Evolutionary conservation across 2,888 invertebrate species (phyloP), one percentile per base, ranked within the genome.

Genomic region (Clusia tigrina): DNA sequence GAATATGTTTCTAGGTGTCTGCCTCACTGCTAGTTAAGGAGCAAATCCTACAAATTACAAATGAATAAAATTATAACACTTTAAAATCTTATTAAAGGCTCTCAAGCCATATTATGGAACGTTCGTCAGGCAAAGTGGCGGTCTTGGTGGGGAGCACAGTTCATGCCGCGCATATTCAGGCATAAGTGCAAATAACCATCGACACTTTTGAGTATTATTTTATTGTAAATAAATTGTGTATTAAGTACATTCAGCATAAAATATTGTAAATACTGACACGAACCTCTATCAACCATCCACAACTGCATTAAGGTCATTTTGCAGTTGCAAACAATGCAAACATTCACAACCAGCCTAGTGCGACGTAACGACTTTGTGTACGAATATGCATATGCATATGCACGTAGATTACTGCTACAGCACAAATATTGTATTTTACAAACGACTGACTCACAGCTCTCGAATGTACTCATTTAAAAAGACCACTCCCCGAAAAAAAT

Each of bases 401-500:
- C 37, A 56, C 18, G 15, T 37, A 58, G 24, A 46, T n/a, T n/a
- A n/a, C n/a, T n/a, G n/a, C n/a, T n/a, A 57, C 20, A 42, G 20
- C 5, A 42, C 46, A 42, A 53, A 20, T 23, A 24, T 23, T n/a
- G n/a, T n/a, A n/a, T n/a, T n/a, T 15, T 15, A 9, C 17, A 53
- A 57, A 64, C 53, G 54, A 57, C 53, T 6, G 24, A 53, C 63
- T 67, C 23, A 23, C 52, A 23, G 37, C 10, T 17, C n/a, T 25
- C 38, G 51, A 18, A 60, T 25, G 37, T 18, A 51, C 56, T 18
- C 48, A 48, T 18, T 48, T 20, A 48, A 69, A n/a, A 71, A 72
- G 78, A 79, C 79, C 79, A 79, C 79, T 79, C 79, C 79, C 79
- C 78, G 67, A 78, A 79, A n/a, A n/a, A n/a, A 78, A 75, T 74